Evolutionary conservation across 2,888 invertebrate genomes (phyloP).

Genomic region (Aricia artaxerxes): DNA sequence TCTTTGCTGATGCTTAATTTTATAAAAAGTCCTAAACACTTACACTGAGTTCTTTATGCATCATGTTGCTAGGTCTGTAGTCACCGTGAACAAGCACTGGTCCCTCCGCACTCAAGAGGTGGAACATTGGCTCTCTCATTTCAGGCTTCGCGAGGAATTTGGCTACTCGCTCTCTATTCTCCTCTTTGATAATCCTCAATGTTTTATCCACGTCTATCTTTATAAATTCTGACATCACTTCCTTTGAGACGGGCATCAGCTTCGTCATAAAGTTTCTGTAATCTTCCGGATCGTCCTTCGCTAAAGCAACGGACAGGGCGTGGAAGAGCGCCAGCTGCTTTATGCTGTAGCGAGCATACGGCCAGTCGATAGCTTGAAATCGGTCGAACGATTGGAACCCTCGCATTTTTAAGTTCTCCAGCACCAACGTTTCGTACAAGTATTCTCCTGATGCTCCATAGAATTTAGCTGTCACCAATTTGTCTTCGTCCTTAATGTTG

Average conservation of each 20-base stretch:
- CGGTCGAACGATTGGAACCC: constrained; percentile 46
- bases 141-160: constrained; percentile 41
- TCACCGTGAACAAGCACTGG: constrained; percentile 43
- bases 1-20: too few relatives aligned
- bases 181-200: constrained; percentile 43
- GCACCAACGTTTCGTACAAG: constrained; percentile 45
- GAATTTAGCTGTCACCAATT: constrained; percentile 44
- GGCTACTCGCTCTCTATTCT: constrained; percentile 46
- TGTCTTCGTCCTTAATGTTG: constrained; percentile 44
- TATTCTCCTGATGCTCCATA: constrained; percentile 41
- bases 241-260: constrained; percentile 25
- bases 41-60: constrained; percentile 40
- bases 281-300: constrained; percentile 47
- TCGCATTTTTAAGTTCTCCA: constrained; percentile 46
- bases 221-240: constrained; percentile 35
- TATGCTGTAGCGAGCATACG: constrained; percentile 48
- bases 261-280: constrained; percentile 39
- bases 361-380: constrained; percentile 47
- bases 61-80: constrained; percentile 45
- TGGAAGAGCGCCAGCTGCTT: constrained; percentile 53
- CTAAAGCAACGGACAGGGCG: constrained; percentile 53
- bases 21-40: constrained; percentile 3
- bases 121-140: constrained; percentile 35
- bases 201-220: constrained; percentile 37
- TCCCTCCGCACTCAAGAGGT: constrained; percentile 39